Evolutionary conservation across 2,113 vertebrate species (phyloP).

Genomic region (Aix galericulata): DNA sequence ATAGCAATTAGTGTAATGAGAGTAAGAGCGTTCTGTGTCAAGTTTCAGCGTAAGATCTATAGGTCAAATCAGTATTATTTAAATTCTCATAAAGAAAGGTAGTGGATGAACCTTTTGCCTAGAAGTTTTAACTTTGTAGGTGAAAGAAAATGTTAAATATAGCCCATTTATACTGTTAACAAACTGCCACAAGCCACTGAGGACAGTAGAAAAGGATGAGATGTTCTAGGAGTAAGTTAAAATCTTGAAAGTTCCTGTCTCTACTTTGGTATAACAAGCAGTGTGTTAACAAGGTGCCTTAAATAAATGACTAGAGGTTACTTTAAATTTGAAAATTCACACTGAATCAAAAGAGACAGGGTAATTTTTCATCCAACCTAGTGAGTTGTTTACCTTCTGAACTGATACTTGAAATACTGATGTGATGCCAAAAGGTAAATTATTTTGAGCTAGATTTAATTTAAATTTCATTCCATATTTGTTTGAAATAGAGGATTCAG

Average conservation of each 20-base stretch:
- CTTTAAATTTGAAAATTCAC: slow-evolving; percentile 85
- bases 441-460: slow-evolving; percentile 85
- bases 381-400: slow-evolving; percentile 82
- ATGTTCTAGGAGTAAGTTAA: neutral
- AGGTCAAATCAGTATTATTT: neutral
- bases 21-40: neutral
- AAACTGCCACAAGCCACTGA: neutral
- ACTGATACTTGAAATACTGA: slow-evolving; percentile 69
- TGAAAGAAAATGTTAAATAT: neutral
- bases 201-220: neutral
- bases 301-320: slow-evolving; percentile 66
- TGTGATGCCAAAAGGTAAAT: slow-evolving; percentile 81
- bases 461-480: slow-evolving; percentile 84
- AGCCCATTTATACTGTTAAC: neutral
- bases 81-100: neutral
- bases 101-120: neutral
- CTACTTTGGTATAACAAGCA: neutral
- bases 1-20: neutral
- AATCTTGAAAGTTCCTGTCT: neutral
- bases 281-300: slow-evolving; percentile 72
- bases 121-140: neutral
- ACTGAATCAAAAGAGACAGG: slow-evolving; percentile 86
- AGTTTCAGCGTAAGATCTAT: neutral
- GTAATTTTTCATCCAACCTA: slow-evolving; percentile 85
- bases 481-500: slow-evolving; percentile 54